phyloP scores from a whole-genome alignment of 2,888 invertebrate species.

The Autographa gamma region DNA sequence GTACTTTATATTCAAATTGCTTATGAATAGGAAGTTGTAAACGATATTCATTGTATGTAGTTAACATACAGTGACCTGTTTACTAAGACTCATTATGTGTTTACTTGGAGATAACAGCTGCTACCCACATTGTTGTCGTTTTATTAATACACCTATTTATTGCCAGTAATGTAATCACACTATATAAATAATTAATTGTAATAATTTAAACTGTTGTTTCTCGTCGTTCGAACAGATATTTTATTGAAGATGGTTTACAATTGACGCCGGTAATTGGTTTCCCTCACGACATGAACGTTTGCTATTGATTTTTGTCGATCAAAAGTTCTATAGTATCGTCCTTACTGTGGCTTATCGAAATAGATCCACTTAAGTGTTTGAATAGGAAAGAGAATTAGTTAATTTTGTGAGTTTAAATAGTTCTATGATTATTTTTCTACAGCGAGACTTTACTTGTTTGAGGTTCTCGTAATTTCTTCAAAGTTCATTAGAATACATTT shows the following conservation, averaged over 20 bases:
- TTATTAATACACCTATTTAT: slow-evolving; percentile 18
- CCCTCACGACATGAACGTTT: slow-evolving; percentile 34
- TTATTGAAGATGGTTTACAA: slow-evolving; percentile 19
- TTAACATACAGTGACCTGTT: slow-evolving; percentile 56
- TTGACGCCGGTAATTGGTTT: slow-evolving; percentile 36
- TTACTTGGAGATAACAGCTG: slow-evolving; percentile 46
- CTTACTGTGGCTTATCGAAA: slow-evolving; percentile 16
- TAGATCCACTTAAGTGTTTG: slow-evolving; percentile 12
- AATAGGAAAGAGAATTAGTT: slow-evolving; percentile 23
- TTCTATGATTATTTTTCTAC: too few species aligned
- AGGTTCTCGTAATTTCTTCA: too few species aligned
- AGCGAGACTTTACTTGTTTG: too few species aligned
- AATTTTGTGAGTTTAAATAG: background rate
- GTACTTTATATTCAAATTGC: slow-evolving; percentile 52
- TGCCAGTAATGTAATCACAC: background rate
- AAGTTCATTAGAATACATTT: too few species aligned
- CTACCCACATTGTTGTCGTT: slow-evolving; percentile 33
- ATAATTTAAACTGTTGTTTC: background rate
- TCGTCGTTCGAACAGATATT: background rate
- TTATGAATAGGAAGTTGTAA: slow-evolving; percentile 54
- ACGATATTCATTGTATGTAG: slow-evolving; percentile 47
- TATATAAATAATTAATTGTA: slow-evolving; percentile 7
- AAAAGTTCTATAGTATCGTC: slow-evolving; percentile 6
- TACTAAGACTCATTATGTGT: slow-evolving; percentile 36
- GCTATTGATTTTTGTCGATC: slow-evolving; percentile 41